Conservation (phyloP, 2,797 vertebrate genomes). For the Sciurus vulgaris region DNA sequence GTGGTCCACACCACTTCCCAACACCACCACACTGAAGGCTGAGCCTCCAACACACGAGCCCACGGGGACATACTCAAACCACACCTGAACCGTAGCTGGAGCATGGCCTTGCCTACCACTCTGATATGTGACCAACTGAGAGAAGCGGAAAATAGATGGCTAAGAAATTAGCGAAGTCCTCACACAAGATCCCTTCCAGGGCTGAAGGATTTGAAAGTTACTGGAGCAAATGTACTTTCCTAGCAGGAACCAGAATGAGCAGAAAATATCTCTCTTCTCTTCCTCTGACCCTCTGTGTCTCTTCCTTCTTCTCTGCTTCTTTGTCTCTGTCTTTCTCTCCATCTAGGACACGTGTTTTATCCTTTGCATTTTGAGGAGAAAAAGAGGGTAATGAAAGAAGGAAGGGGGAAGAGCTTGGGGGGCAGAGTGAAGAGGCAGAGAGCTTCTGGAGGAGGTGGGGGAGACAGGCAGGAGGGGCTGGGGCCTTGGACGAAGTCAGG, state of each 20-base stretch:
- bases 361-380: too few relatives aligned
- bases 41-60: background rate
- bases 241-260: background rate
- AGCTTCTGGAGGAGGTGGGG: rapidly evolving
- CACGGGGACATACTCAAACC: too few relatives aligned
- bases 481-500: rapidly evolving
- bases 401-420: too few relatives aligned
- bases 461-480: rapidly evolving
- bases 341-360: too few relatives aligned
- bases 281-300: too few relatives aligned
- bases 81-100: too few relatives aligned
- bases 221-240: background rate
- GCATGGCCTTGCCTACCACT: background rate
- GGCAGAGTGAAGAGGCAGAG: background rate
- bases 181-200: too few relatives aligned
- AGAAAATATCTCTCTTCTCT: background rate
- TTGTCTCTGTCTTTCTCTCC: too few relatives aligned
- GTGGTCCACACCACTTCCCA: background rate
- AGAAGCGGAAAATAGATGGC: background rate
- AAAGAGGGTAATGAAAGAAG: background rate
- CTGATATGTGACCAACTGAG: background rate
- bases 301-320: too few relatives aligned
- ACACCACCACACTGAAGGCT: background rate
- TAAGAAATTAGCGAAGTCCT: background rate
- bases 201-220: background rate